Base-by-base conservation (phyloP, 2,888 invertebrate species). In the Danaus chrysippus region DNA sequence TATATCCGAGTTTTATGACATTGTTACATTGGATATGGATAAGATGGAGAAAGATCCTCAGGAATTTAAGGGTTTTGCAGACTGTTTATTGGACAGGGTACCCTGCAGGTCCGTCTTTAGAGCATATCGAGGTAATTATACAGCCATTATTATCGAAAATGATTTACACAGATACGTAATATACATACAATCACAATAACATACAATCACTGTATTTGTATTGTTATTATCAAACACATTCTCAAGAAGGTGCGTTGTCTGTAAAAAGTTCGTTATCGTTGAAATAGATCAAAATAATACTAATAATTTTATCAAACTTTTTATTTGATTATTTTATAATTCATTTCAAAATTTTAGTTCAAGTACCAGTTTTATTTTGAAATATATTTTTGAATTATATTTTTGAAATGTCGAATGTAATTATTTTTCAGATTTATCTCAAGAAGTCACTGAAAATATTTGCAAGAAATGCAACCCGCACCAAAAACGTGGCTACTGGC, bases 1-100 rank as follows among this genome's bases (percentile, higher is more conserved):
- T 6, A 71, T 62, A 1, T 42, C 73, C 12, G 65, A 58, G 3
- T 75, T 67, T 12, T 86, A 85, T 0, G 78, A 79, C 61, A 75
- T 84, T 42, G 85, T 86, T 54, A 57, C 83, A 66, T 65, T 86
- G 23, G 82, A 87, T 56, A 72, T 86, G 1, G 77, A 80, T 0
- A 72, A 71, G 0, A 65, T 85, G 3, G 68, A 81, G 0, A 68
- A 65, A 0, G 65, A 81, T 41, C 0, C 11, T 0, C 68, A 68
- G 0, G 46, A 66, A 1, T 62, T 84, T 42, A 65, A 76, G 53
- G 63, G 63, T 0, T 82, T 79, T 43, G 54, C 68, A 34, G 70
- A 72, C n/a, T 87, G 87, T 68, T 84, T 85, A 64, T 42, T 76
- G 15, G 78, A 46, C 9, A 46, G 9, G n/a, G 2, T 11, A n/a